Evolutionary conservation across 37 sponge, comb jelly and placozoan genomes (phyloP).

Genomic region (Eunapius fragilis): DNA sequence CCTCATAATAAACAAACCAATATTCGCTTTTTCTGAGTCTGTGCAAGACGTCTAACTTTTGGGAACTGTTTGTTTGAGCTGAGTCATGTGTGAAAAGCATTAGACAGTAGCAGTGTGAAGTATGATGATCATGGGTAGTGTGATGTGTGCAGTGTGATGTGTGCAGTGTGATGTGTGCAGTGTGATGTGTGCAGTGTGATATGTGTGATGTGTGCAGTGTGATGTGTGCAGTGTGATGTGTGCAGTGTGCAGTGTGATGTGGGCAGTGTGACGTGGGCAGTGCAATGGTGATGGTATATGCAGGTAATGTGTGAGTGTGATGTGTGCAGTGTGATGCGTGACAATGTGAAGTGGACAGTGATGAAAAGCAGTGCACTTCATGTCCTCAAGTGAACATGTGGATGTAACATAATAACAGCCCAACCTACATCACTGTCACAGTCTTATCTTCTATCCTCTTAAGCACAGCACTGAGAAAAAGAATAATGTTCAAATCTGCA

Average conservation of each 20-base stretch:
- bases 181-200: neutral
- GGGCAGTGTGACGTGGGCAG: neutral
- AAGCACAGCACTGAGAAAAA: neutral
- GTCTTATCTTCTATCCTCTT: neutral
- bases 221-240: too few species aligned
- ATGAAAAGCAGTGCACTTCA: too few species aligned
- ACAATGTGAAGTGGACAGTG: too few species aligned
- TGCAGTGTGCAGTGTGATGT: too few species aligned
- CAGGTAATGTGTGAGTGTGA: too few species aligned
- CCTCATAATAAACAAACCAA: slow-evolving; percentile 27
- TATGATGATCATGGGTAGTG: neutral
- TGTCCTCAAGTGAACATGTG: too few species aligned
- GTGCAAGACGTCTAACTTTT: slow-evolving; percentile 47
- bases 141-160: too few species aligned
- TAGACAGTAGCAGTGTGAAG: neutral
- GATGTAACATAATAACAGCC: too few species aligned
- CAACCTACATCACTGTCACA: neutral
- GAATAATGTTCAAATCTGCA: neutral
- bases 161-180: neutral
- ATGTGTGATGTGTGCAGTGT: too few species aligned
- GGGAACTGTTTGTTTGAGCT: slow-evolving; percentile 50
- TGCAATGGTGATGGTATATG: too few species aligned
- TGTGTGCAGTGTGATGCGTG: too few species aligned
- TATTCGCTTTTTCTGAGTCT: slow-evolving; percentile 75
- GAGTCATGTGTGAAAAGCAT: neutral